Conservation (phyloP, 2,888 invertebrate species). For the Drosophila bunnanda region DNA sequence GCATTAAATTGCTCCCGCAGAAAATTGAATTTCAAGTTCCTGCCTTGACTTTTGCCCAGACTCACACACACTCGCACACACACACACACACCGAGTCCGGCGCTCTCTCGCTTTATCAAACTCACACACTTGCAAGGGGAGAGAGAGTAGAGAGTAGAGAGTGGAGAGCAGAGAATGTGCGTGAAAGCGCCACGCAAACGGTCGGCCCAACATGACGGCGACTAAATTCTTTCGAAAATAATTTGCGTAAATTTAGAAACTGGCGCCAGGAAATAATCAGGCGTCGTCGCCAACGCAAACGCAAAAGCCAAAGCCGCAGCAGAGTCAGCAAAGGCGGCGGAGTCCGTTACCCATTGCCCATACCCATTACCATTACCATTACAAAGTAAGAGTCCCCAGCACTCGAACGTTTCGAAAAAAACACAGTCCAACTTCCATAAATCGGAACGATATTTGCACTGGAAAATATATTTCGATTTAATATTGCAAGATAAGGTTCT, state of each 20-base stretch:
- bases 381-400: slow-evolving; percentile 23
- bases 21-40: slow-evolving; percentile 43
- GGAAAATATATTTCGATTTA: neutral
- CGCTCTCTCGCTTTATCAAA: slow-evolving; percentile 33
- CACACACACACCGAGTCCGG: slow-evolving; percentile 10
- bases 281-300: slow-evolving; percentile 70
- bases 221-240: slow-evolving; percentile 81
- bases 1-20: slow-evolving; percentile 35
- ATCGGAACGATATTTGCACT: neutral
- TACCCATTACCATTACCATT: slow-evolving; percentile 33
- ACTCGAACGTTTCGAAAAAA: slow-evolving; percentile 23
- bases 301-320: slow-evolving; percentile 38
- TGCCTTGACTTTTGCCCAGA: slow-evolving; percentile 45
- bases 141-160: slow-evolving; percentile 1
- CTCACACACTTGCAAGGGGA: slow-evolving; percentile 5
- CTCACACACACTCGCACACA: slow-evolving; percentile 7
- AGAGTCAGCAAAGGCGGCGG: slow-evolving; percentile 33
- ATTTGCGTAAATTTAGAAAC: slow-evolving; percentile 83
- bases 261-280: slow-evolving; percentile 84
- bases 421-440: slow-evolving; percentile 5
- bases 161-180: slow-evolving; percentile 40
- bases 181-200: slow-evolving; percentile 55
- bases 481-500: neutral
- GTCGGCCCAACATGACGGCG: slow-evolving; percentile 67
- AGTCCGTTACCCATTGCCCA: slow-evolving; percentile 41